Evolutionary conservation across 2,888 invertebrate genomes (phyloP).

Genomic region (Mamestra brassicae): DNA sequence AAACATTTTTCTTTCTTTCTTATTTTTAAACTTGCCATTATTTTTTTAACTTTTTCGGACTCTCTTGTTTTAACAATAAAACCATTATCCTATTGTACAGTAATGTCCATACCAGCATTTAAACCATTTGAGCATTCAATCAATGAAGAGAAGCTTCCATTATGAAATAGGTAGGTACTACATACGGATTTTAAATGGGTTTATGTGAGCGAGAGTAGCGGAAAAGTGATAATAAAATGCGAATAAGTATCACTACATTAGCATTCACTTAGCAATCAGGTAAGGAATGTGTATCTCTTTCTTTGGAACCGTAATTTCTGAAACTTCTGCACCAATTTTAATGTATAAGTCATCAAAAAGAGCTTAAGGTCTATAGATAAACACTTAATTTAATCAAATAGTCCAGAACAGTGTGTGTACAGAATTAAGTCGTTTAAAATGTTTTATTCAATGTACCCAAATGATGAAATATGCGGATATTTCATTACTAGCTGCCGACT

Average conservation of each 20-base stretch:
- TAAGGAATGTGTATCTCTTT: slow-evolving; percentile 4
- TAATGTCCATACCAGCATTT: not conserved
- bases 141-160: not conserved
- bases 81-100: not conserved
- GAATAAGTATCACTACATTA: slow-evolving; percentile 22
- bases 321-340: not conserved
- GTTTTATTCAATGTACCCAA: too few species aligned
- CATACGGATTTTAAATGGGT: not conserved
- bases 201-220: not conserved
- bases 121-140: not conserved
- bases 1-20: too few species aligned
- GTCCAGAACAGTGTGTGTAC: too few species aligned
- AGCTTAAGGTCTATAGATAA: not conserved
- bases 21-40: not conserved
- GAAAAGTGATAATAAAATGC: slow-evolving; percentile 23
- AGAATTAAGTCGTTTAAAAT: too few species aligned
- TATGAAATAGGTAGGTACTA: not conserved
- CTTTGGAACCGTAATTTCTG: slow-evolving; percentile 9
- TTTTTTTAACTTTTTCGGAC: not conserved
- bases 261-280: slow-evolving; percentile 10
- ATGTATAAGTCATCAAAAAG: not conserved
- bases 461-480: too few species aligned
- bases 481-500: too few species aligned
- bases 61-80: not conserved
- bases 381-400: not conserved